Base-by-base conservation (phyloP, 2,797 vertebrate genomes). In the Ciconia nigra region DNA sequence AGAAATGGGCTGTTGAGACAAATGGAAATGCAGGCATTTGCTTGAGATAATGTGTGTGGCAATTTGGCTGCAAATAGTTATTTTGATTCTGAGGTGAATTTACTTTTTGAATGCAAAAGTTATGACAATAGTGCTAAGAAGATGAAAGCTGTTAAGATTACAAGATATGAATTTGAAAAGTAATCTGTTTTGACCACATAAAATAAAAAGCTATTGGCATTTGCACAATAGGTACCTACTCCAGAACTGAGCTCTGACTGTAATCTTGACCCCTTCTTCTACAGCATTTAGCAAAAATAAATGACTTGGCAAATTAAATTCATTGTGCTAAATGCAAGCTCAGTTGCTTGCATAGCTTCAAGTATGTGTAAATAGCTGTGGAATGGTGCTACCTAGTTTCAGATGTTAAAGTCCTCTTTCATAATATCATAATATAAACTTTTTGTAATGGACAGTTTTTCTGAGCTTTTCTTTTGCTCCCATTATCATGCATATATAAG, bases 161-260 rank as follows among this genome's bases (percentile, higher is more conserved):
- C 82, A 85, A 55, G 55, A 78, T 73, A 76, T 31, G 12, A 89
- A 89, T 96, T 92, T 93, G 69, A 90, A 92, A 92, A 91, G 35
- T 73, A 93, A 87, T 82, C 39, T 78, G 37, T 82, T 95, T 86
- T 94, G 83, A 92, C 70, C 51, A 82, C 73, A 90, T 96, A 87
- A 97, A 95, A 95, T 93, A 90, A 93, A 94, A 93, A 93, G 22
- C 71, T 83, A 11, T 47, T 95, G 91, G 79, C 94, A 89, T 90
- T 89, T 86, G 59, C 62, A 96, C 94, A 95, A 59, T 91, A 90
- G 62, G 24, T 94, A 91, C 72, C 65, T 93, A 69, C 79, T 95
- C 35, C 39, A 88, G 79, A 94, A 93, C 65, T 92, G 81, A 79
- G 90, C 54, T 93, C 65, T 80, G 79, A 67, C 83, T 96, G 37